Conservation (phyloP, 2,113 vertebrate species). For the Sisor rabdophorus region DNA sequence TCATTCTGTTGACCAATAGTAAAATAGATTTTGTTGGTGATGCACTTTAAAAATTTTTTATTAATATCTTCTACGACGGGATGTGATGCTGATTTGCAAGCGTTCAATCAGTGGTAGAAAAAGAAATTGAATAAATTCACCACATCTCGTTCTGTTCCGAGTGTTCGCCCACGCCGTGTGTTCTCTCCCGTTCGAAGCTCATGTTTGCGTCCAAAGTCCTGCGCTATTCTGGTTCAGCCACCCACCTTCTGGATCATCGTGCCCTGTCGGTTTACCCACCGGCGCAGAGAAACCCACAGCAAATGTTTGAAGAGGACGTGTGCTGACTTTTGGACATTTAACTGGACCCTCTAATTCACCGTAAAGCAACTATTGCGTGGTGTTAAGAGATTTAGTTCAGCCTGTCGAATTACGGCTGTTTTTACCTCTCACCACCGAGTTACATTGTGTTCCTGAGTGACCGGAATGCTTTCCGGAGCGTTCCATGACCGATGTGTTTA, state of each 20-base stretch:
- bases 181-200: conserved; percentile 31
- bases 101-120: too few relatives aligned
- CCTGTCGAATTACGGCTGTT: neutral
- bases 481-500: conserved; percentile 16
- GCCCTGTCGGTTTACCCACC: conserved; percentile 9
- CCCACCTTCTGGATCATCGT: conserved; percentile 18
- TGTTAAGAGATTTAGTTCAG: neutral
- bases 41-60: too few relatives aligned
- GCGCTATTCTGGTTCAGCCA: conserved; percentile 26
- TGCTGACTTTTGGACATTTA: neutral
- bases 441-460: conserved; percentile 1
- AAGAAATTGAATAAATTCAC: neutral
- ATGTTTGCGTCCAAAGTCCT: conserved; percentile 46
- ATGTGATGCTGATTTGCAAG: too few relatives aligned
- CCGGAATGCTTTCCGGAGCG: neutral
- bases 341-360: neutral
- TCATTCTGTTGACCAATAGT: too few relatives aligned
- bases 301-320: neutral
- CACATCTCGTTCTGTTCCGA: neutral
- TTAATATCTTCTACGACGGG: too few relatives aligned
- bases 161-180: conserved; percentile 23
- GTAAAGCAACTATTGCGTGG: neutral
- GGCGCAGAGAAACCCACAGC: conserved; percentile 16
- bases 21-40: too few relatives aligned
- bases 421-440: neutral